Percentiles rank a stretch among this genome's conserved stretches.
Evolutionary conservation across 2,888 invertebrate species (phyloP).

Genomic region (Drosophila neotestacea): DNA sequence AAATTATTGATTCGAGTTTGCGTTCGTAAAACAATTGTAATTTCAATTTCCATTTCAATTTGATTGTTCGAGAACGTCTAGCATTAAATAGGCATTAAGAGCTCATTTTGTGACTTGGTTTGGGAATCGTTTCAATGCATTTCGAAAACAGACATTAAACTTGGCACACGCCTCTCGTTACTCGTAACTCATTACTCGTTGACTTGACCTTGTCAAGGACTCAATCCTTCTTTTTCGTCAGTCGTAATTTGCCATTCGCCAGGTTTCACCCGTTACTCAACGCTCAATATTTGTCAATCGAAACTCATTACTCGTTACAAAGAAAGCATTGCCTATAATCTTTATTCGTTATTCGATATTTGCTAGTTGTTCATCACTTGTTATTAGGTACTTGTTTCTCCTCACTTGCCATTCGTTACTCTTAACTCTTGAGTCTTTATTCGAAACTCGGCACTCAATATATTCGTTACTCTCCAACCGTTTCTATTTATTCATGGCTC

Average conservation of each 20-base stretch:
- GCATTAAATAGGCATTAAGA: slow-evolving; percentile 41
- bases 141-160: slow-evolving; percentile 13
- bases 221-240: too few species aligned
- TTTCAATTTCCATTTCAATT: slow-evolving; percentile 31
- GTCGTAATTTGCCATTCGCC: too few species aligned
- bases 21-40: slow-evolving; percentile 22
- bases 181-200: not conserved
- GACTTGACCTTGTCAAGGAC: not conserved
- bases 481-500: not conserved
- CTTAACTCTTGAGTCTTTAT: too few species aligned
- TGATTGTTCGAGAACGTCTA: slow-evolving; percentile 22
- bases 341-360: not conserved
- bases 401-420: not conserved
- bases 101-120: slow-evolving; percentile 13
- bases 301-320: not conserved
- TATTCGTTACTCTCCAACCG: too few species aligned
- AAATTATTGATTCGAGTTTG: slow-evolving; percentile 41
- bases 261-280: not conserved
- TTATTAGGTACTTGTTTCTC: not conserved
- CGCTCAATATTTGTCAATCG: too few species aligned
- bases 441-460: too few species aligned
- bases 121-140: slow-evolving; percentile 37
- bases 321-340: too few species aligned
- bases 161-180: not conserved
- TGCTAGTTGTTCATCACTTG: too few species aligned